A percentile compares a stretch with the other conserved stretches of the same genome.
These are phyloP conservation scores for Lasiurus cinereus DNA, from an alignment of 2,113 vertebrate species.

Conservation along the genomic window DNA sequence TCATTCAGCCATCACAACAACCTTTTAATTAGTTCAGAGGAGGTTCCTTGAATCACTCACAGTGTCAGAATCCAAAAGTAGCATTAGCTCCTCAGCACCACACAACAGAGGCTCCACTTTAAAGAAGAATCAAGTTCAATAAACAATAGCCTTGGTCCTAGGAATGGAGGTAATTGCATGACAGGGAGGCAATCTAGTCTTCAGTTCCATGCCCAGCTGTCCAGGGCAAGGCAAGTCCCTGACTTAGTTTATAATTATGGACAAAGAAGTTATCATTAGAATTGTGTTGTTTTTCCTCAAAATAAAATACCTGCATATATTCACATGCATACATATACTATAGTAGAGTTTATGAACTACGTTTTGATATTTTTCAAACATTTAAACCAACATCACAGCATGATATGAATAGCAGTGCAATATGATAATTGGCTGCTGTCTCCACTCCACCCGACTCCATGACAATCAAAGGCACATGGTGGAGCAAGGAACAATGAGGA, in stretches of 20 bases:
- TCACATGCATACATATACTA: background rate
- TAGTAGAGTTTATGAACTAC: background rate
- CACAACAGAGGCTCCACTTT: constrained; percentile 42
- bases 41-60: background rate
- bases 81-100: constrained; percentile 48
- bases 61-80: constrained; percentile 31
- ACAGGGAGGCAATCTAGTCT: constrained; percentile 66
- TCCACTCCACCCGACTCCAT: background rate
- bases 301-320: constrained; percentile 38
- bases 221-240: constrained; percentile 45
- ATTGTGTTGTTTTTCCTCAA: constrained; percentile 33
- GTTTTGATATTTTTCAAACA: background rate
- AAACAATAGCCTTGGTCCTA: constrained; percentile 64
- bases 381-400: constrained; percentile 44
- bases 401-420: constrained; percentile 6
- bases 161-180: constrained; percentile 60
- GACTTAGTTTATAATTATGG: constrained; percentile 72
- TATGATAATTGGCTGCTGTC: constrained; percentile 58
- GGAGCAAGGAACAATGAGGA: constrained; percentile 35
- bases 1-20: background rate
- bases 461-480: background rate
- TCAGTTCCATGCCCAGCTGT: constrained; percentile 65
- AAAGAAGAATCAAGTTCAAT: constrained; percentile 66
- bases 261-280: constrained; percentile 66
- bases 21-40: background rate